Evolutionary conservation across 2,888 invertebrate genomes (phyloP).

Genomic region (Gibbula magus): DNA sequence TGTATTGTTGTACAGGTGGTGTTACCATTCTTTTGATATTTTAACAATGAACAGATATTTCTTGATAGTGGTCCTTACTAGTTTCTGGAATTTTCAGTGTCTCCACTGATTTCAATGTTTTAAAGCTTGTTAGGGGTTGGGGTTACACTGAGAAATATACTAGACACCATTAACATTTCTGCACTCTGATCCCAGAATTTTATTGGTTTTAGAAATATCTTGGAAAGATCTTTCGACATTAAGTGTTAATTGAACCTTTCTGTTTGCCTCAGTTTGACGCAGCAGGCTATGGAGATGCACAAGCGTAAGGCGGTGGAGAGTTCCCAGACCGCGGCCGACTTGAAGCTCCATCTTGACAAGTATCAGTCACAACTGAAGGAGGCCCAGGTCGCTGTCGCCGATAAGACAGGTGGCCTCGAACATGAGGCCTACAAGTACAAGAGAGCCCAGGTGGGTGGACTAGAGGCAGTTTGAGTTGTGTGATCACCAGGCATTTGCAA

Average conservation of each 20-base stretch:
- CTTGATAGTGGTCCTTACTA: no score
- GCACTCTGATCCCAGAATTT: no score
- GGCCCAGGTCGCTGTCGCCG: constrained; percentile 95
- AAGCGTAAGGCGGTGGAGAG: constrained; percentile 98
- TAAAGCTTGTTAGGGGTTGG: no score
- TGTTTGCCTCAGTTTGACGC: constrained; percentile 81
- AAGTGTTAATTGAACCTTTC: neutral
- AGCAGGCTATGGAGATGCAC: constrained; percentile 98
- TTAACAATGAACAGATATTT: no score
- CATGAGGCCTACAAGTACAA: constrained; percentile 97
- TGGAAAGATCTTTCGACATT: no score
- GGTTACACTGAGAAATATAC: no score
- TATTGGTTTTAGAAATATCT: no score
- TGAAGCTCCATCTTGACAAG: constrained; percentile 97
- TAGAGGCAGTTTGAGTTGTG: neutral
- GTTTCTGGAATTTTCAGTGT: no score
- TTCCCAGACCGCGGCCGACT: constrained; percentile 96
- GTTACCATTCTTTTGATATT: no score
- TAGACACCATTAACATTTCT: no score
- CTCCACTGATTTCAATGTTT: no score
- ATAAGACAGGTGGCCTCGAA: constrained; percentile 95
- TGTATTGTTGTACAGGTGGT: no score
- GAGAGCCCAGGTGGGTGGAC: constrained; percentile 80
- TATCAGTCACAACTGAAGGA: constrained; percentile 98
- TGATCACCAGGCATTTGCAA: neutral